phyloP scores from a whole-genome alignment of 2,113 vertebrate genomes.

The Gnathonemus echidnorhynchus region DNA sequence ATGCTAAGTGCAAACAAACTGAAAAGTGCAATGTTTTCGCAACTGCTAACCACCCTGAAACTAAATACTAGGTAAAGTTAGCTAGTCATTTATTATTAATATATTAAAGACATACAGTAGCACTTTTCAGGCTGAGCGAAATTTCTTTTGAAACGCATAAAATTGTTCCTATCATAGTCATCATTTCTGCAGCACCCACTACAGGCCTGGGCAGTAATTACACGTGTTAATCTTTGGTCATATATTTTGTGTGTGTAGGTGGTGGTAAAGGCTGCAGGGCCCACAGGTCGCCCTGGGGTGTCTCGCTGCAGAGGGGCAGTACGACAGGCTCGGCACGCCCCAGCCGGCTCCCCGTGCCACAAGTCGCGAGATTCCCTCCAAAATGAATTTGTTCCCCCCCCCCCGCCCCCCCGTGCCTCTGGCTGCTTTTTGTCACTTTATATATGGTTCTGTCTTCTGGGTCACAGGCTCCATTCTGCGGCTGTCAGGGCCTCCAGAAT shows the following conservation, averaged over 20 bases:
- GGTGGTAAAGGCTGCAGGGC: background rate
- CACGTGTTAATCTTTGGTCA: background rate
- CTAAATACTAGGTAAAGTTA: background rate
- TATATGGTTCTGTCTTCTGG: conserved; percentile 59
- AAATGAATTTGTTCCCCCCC: conserved; percentile 38
- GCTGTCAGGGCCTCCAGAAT: conserved; percentile 64
- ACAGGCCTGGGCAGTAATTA: background rate
- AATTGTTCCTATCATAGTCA: background rate
- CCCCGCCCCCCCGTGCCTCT: conserved; percentile 35
- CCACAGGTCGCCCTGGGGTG: background rate
- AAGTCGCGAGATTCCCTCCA: conserved; percentile 2
- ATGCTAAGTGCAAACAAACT: background rate
- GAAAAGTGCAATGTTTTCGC: background rate
- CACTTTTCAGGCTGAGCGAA: background rate
- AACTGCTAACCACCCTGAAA: background rate
- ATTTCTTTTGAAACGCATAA: background rate
- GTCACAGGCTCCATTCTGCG: conserved; percentile 69
- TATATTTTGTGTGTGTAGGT: background rate
- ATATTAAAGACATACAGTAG: background rate
- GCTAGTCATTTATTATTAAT: background rate
- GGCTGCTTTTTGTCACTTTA: conserved; percentile 48
- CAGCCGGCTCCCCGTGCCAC: conserved; percentile 21
- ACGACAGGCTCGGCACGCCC: background rate
- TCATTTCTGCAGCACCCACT: background rate
- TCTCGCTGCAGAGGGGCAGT: conserved; percentile 37